A percentile compares a stretch with the other conserved stretches of the same genome.
phyloP scores from a whole-genome alignment of 2,113 vertebrate species.

The Chaetodon trifascialis region DNA sequence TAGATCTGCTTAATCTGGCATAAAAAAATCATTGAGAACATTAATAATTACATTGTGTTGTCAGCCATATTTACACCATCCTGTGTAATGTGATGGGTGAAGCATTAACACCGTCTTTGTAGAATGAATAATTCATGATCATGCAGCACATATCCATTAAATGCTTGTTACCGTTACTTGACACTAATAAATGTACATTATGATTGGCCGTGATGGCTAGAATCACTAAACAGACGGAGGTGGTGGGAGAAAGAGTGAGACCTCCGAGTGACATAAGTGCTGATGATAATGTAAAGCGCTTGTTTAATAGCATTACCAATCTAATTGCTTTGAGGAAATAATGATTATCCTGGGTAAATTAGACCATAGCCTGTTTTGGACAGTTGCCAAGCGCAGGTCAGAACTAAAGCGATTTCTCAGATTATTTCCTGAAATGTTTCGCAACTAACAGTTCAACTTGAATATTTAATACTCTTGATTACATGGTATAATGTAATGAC shows the following conservation, averaged over 20 bases:
- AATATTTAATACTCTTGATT: constrained; percentile 49
- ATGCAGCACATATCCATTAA: constrained; percentile 64
- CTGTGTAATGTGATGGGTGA: constrained; percentile 55
- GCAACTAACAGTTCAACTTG: constrained; percentile 22
- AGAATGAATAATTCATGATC: constrained; percentile 69
- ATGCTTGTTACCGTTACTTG: constrained; percentile 57
- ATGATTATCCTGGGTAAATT: constrained; percentile 36
- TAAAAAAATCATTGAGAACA: constrained; percentile 16
- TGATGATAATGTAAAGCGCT: constrained; percentile 31
- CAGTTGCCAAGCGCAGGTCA: neutral
- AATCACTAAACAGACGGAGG: constrained; percentile 42
- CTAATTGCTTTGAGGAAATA: constrained; percentile 48
- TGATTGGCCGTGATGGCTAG: constrained; percentile 32
- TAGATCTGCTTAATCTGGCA: constrained; percentile 46
- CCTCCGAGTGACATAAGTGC: constrained; percentile 32
- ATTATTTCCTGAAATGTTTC: constrained; percentile 42
- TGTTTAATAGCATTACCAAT: constrained; percentile 37
- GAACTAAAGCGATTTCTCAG: constrained; percentile 38
- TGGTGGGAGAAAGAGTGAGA: neutral
- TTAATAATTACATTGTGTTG: constrained; percentile 55
- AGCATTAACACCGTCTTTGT: constrained; percentile 49
- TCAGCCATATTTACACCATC: constrained; percentile 50
- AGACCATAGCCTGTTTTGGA: constrained; percentile 16
- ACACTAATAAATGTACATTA: constrained; percentile 65
- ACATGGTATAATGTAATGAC: constrained; percentile 31